These are phyloP conservation scores for Chromoteleia sp. DNA, from an alignment of 2,888 invertebrate species.

Conservation along the genomic window DNA sequence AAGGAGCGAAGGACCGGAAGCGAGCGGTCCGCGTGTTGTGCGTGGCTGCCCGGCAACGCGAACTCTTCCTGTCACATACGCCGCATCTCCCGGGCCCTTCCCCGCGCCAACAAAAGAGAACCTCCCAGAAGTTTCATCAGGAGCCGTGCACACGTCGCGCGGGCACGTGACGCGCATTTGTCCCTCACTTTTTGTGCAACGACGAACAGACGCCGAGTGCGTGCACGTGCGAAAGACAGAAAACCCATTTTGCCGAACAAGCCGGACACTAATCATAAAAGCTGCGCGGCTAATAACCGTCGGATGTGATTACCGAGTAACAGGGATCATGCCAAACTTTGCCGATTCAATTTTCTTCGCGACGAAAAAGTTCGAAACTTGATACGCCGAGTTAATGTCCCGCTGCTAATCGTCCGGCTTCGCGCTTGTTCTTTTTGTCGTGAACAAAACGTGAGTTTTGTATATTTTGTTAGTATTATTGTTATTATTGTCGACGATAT, in stretches of 20 bases:
- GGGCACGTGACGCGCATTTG: conserved; percentile 84
- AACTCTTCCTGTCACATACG: conserved; percentile 76
- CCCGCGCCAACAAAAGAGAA: conserved; percentile 69
- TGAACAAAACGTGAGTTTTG: not conserved
- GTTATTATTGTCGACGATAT: too few relatives aligned
- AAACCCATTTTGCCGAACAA: conserved; percentile 42
- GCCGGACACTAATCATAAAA: conserved; percentile 69
- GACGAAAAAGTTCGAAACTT: conserved; percentile 55
- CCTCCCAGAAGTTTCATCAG: conserved; percentile 79
- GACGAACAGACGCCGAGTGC: conserved; percentile 55
- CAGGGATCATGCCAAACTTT: conserved; percentile 58
- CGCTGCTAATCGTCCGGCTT: conserved; percentile 23
- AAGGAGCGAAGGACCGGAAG: too few relatives aligned
- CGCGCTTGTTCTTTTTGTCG: conserved; percentile 1
- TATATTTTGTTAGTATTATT: conserved; percentile 3
- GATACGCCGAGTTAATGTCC: conserved; percentile 34
- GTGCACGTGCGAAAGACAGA: conserved; percentile 65
- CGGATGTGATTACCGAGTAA: conserved; percentile 63
- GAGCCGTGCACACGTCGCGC: conserved; percentile 78
- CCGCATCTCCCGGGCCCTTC: conserved; percentile 66
- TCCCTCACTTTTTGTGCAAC: conserved; percentile 73
- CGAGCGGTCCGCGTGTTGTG: conserved; percentile 23
- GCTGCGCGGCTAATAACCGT: conserved; percentile 70
- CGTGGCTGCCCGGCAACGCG: conserved; percentile 67
- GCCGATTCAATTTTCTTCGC: conserved; percentile 59